Conservation (phyloP, 2,797 vertebrate genomes). For the Hephaestus fuliginosus region DNA sequence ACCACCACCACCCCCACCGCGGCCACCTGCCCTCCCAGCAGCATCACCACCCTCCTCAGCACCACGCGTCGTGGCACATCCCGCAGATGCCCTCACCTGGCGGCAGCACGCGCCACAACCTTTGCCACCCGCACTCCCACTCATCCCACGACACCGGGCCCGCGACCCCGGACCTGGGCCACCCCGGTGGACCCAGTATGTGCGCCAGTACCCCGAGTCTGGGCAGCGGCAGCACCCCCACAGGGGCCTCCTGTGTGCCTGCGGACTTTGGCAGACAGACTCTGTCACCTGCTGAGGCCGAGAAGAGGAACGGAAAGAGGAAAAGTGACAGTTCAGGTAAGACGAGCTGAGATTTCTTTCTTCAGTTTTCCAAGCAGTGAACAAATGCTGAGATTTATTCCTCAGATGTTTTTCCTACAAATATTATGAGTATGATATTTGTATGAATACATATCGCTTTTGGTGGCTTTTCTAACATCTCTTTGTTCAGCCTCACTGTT, state of each 20-base stretch:
- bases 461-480: constrained; percentile 4
- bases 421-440: not conserved
- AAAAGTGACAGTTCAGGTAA: constrained; percentile 99
- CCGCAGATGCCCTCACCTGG: constrained; percentile 93
- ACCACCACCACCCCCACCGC: constrained; percentile 77
- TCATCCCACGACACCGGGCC: constrained; percentile 73
- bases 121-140: constrained; percentile 90
- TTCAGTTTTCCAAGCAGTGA: not conserved
- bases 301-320: constrained; percentile 94
- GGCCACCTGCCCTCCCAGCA: constrained; percentile 88
- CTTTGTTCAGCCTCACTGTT: constrained; percentile 10
- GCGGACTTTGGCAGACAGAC: constrained; percentile 96
- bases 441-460: not conserved
- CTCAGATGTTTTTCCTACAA: not conserved
- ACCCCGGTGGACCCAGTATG: constrained; percentile 90
- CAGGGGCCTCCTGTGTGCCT: constrained; percentile 91
- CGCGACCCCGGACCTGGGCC: constrained; percentile 88
- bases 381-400: not conserved
- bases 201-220: constrained; percentile 93
- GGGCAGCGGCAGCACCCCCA: constrained; percentile 90
- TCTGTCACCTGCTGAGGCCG: constrained; percentile 93
- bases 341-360: constrained; percentile 24
- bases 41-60: constrained; percentile 89
- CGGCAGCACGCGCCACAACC: constrained; percentile 87
- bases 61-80: constrained; percentile 95